Evolutionary conservation across 1,140 invertebrate genomes (phyloP).

Genomic region (Drosophila triauraria): DNA sequence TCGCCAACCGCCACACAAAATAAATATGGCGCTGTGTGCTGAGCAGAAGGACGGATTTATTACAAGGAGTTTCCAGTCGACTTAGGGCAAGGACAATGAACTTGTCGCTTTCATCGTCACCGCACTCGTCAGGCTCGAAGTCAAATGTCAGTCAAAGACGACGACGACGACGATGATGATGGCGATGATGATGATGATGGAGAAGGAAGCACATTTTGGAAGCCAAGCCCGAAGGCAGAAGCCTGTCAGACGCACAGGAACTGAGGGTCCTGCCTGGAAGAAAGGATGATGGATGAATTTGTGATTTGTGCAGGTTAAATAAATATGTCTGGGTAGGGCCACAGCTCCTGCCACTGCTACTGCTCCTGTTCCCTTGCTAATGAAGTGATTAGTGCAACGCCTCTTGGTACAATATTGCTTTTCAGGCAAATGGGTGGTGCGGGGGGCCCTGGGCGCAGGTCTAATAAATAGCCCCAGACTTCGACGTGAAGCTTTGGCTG

Average conservation of each 20-base stretch:
- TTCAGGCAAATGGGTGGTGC: conserved; percentile 26
- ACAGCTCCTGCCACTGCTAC: conserved; percentile 7
- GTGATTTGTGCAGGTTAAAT: conserved; percentile 82
- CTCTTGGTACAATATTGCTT: conserved; percentile 68
- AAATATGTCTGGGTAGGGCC: conserved; percentile 63
- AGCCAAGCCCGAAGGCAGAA: conserved; percentile 32
- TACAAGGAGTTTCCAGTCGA: conserved; percentile 55
- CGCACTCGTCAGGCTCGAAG: conserved; percentile 75
- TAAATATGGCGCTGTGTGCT: conserved; percentile 17
- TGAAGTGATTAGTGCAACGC: conserved; percentile 83
- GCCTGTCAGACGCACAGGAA: conserved; percentile 63
- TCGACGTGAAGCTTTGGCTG: conserved; percentile 33
- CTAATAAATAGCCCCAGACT: conserved; percentile 65
- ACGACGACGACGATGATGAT: conserved; percentile 40
- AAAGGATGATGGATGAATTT: conserved; percentile 83
- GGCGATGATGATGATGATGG: conserved; percentile 39
- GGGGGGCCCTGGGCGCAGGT: conserved; percentile 1
- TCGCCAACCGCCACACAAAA: conserved; percentile 33
- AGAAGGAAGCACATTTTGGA: conserved; percentile 52
- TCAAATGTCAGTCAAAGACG: conserved; percentile 81
- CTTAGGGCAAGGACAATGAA: conserved; percentile 77
- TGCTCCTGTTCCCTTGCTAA: conserved; percentile 55
- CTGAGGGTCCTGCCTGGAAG: conserved; percentile 47
- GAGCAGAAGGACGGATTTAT: conserved; percentile 71
- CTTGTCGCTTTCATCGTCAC: conserved; percentile 77